Base-by-base conservation (phyloP, 2,113 vertebrate species). In the Vidua macroura region DNA sequence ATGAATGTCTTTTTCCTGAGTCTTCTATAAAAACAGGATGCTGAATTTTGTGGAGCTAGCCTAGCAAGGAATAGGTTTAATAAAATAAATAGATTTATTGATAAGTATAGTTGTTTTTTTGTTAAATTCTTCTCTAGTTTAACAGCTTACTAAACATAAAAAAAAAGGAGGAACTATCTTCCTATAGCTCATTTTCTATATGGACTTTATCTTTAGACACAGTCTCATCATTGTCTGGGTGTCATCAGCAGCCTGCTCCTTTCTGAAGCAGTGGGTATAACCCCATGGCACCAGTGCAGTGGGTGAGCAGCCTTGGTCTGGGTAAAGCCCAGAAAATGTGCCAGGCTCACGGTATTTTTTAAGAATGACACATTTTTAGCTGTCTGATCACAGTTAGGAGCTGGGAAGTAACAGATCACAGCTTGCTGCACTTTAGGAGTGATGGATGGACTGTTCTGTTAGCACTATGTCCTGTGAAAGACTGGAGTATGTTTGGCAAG, bases 21-120 rank as follows among this genome's bases (percentile, higher is more conserved):
- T 90, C 53, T 56, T 91, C 28, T 79, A n/a, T 73, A 72, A 97
- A 96, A 97, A 86, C 68, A 95, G 92, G 78, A 93, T 90, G 76
- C 85, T 92, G 31, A 76, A 73, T 93, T 94, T 39, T 88, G 62
- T 75, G 73, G 62, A 84, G 31, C 60, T 95, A 92, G 86, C 88
- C 88, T 93, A 56, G 82, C 86, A 90, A 92, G 43, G 35, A 67
- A 10, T 79, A 87, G 62, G 17, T 93, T 94, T 88, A 60, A 35
- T 74, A 86, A 93, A 94, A 90, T 49, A 88, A 91, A 93, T 74
- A 72, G 31, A 70, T 70, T 37, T 81, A 87, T 88, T 75, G 63
- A 21, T 80, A 77, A 75, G 20, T 59, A 15, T 48, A 70, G 21
- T 5, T 51, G 15, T 0, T 22, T 67, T 83, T 83, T 70, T 76